Evolutionary conservation across 2,797 vertebrate species (phyloP).

Genomic region (Glyptemys insculpta): DNA sequence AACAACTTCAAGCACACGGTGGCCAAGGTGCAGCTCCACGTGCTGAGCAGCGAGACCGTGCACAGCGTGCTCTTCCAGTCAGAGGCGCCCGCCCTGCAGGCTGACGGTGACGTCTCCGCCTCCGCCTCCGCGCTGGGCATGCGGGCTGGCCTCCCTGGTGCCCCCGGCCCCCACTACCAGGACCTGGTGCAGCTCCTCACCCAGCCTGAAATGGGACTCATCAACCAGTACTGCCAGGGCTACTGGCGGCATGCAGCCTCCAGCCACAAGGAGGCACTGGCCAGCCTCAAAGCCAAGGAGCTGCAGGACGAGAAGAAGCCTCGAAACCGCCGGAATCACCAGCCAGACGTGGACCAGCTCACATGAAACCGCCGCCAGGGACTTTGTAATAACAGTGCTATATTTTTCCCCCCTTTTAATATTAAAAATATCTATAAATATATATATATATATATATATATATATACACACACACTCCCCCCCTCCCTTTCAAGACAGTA

Average conservation of each 20-base stretch:
- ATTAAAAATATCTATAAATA: conserved; percentile 85
- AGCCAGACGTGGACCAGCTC: conserved; percentile 84
- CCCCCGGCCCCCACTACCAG: conserved; percentile 92
- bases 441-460: conserved; percentile 74
- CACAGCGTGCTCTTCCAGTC: conserved; percentile 87
- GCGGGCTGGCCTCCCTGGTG: conserved; percentile 72
- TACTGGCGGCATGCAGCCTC: conserved; percentile 93
- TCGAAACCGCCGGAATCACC: conserved; percentile 96
- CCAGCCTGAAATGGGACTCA: conserved; percentile 97
- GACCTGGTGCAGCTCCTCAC: conserved; percentile 97
- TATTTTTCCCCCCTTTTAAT: conserved; percentile 84
- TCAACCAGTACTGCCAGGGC: conserved; percentile 99
- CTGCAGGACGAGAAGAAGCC: conserved; percentile 96
- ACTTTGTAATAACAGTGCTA: conserved; percentile 74
- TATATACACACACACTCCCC: conserved; percentile 70
- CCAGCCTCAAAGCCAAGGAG: conserved; percentile 88
- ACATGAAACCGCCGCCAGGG: conserved; percentile 88
- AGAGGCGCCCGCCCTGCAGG: conserved; percentile 73
- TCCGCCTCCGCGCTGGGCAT: conserved; percentile 45
- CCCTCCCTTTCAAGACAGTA: conserved; percentile 80
- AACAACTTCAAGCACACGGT: conserved; percentile 98
- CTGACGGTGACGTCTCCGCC: conserved; percentile 63
- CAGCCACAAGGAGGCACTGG: conserved; percentile 83
- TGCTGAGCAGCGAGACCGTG: conserved; percentile 91
- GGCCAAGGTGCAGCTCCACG: conserved; percentile 93